Base-by-base conservation (phyloP, 2,113 vertebrate genomes). In the Acinonyx jubatus region DNA sequence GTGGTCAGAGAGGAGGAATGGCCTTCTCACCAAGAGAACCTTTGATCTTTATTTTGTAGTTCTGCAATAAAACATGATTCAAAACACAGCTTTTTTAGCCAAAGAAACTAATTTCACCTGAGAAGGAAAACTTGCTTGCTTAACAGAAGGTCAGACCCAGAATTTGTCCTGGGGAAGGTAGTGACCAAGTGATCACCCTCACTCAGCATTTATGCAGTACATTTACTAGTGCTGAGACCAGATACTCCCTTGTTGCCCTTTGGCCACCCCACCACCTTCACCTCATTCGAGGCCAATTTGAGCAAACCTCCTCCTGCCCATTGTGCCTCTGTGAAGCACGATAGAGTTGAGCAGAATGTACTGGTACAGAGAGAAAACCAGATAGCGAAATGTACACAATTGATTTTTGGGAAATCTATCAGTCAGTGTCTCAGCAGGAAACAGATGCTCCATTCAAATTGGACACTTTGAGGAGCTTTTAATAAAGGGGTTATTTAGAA, bases 71-170 rank as follows among this genome's bases (percentile, higher is more conserved):
- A 93, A 90, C 13, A 23, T 82, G 68, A 74, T 15, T 57, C 23
- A 89, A 83, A 97, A 89, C 36, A 96, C 96, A 88, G 63, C 45
- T 73, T 78, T 94, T 95, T 73, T 73, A 94, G n/a, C 91, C 68
- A 78, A 93, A 92, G 74, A 96, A 88, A 85, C 21, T 41, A 78
- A 82, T 93, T 96, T 97, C 96, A 45, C 66, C 36, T 38, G 29
- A 57, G 88, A 97, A 84, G 57, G 27, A 91, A 97, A 86, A 71
- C 27, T 65, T 84, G 63, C 63, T 27, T 61, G 38, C 45, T 12
- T 25, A 55, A 81, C 2, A 21, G 52, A 78, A 41, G 41, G 18
- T 55, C 52, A 23, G 57, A 89, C 33, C 45, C 55, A 66, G 66
- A 81, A 78, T 92, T 94, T 14, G n/a, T 81, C 71, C 61, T 36